Base-by-base conservation (phyloP, 1,140 invertebrate genomes). In the Pararge aegeria region DNA sequence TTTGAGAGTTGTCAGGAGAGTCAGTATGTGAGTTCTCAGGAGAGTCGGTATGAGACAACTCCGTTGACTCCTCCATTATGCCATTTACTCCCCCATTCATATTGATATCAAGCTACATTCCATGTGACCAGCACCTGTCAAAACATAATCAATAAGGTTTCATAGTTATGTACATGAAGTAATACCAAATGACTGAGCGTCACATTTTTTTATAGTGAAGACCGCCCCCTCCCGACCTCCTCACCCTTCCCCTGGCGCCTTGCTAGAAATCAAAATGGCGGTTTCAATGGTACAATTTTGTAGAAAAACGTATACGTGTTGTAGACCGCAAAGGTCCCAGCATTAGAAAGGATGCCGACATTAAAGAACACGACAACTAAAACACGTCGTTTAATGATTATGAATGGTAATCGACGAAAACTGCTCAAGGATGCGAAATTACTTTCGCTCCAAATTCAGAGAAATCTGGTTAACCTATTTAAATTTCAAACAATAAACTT, bases 181-280 rank as follows among this genome's bases (percentile, higher is more conserved):
- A 52, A 66, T 57, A 74, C 66, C 53, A 74, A 82, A 63, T 75
- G 61, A 74, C 52, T 72, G 67, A 80, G 72, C 77, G 71, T 76
- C 74, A 77, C 52, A 83, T 79, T 83, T 86, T 73, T 86, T 79
- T 82, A 70, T 80, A 80, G 70, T 70, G 67, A 73, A 70, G 19
- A 61, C 65, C 64, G 46, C 61, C 68, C 73, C 77, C 79, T 75
- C 68, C 73, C 75, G 64, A 65, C 58, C 61, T 66, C 56, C 63
- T 55, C 71, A 66, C 66, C 70, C 68, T 66, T 66, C 79, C 75
- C 73, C 70, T 75, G 75, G 75, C 75, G 78, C 77, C 75, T 76
- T 75, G 68, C 78, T 79, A 79, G 73, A 76, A 83, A 86, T 83
- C 83, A 86, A 86, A 86, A 86, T 86, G 83, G 83, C 83, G 81